phyloP scores from a whole-genome alignment of 2,797 vertebrate genomes.

The Sebastes trivittatus region DNA sequence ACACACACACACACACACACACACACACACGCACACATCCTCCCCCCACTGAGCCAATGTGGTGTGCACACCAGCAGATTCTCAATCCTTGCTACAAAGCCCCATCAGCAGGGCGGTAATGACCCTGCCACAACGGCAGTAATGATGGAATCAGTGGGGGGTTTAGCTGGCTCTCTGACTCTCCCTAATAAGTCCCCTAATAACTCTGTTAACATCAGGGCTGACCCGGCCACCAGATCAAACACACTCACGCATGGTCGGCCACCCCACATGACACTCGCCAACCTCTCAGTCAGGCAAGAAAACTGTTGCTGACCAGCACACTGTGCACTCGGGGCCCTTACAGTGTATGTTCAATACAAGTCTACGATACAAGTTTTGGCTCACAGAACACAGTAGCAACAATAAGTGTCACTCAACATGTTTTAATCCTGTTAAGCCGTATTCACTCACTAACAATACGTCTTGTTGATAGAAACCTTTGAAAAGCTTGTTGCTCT shows the following conservation, averaged over 20 bases:
- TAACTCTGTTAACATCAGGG: conserved; percentile 81
- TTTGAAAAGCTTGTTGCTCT: conserved; percentile 53
- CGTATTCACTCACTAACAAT: conserved; percentile 53
- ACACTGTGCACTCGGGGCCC: not conserved
- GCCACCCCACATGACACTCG: conserved; percentile 56
- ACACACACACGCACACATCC: not conserved
- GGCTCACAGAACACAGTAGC: not conserved
- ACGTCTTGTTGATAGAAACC: conserved; percentile 51
- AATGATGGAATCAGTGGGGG: conserved; percentile 80
- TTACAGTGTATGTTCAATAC: not conserved
- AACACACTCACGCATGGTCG: conserved; percentile 56
- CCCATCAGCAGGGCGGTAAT: conserved; percentile 73
- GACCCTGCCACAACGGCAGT: conserved; percentile 70
- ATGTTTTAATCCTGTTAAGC: conserved; percentile 61
- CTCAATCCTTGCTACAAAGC: conserved; percentile 76
- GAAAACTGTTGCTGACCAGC: conserved; percentile 41
- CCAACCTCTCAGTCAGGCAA: conserved; percentile 28
- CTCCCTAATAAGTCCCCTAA: conserved; percentile 81
- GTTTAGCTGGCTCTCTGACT: conserved; percentile 71
- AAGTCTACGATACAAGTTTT: conserved; percentile 11
- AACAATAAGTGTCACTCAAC: conserved; percentile 42
- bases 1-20: not conserved
- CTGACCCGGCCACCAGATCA: conserved; percentile 73
- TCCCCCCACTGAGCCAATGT: conserved; percentile 34
- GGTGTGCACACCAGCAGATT: conserved; percentile 57